These are phyloP conservation scores for Ailurus styani DNA, from an alignment of 2,113 vertebrate genomes.

Conservation along the genomic window DNA sequence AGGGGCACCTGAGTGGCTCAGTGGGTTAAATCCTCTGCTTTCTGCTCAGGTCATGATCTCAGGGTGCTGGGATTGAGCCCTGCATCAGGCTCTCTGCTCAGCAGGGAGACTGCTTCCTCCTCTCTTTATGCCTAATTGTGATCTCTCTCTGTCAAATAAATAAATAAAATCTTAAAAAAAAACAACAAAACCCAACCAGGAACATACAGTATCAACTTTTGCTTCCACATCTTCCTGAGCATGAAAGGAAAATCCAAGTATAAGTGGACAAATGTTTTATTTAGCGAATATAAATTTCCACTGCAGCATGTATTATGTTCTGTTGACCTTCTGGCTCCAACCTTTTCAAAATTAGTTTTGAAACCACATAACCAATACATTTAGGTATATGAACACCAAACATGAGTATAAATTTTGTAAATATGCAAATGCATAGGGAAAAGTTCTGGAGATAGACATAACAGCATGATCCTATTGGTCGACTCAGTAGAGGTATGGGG, in stretches of 20 bases:
- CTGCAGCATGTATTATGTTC: background rate
- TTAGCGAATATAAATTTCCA: background rate
- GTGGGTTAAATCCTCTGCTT: too few relatives aligned
- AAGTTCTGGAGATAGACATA: background rate
- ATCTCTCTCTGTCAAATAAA: too few relatives aligned
- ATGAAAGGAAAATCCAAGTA: background rate
- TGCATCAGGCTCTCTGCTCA: too few relatives aligned
- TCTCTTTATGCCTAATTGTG: too few relatives aligned
- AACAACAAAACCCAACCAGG: background rate
- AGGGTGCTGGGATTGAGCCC: too few relatives aligned
- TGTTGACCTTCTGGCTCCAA: background rate
- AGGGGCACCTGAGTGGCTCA: too few relatives aligned
- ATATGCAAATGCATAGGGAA: background rate
- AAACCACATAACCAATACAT: background rate
- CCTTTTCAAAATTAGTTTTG: background rate
- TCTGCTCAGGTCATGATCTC: too few relatives aligned
- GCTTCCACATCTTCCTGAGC: background rate
- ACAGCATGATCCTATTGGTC: background rate
- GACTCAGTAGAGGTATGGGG: background rate
- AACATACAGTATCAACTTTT: background rate
- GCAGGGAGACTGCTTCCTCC: too few relatives aligned
- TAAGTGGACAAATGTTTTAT: background rate
- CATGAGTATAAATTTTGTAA: background rate
- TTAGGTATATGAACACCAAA: background rate
- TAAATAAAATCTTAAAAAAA: too few relatives aligned